Evolutionary conservation across 2,113 vertebrate genomes (phyloP).

Genomic region (Camarhynchus parvulus): DNA sequence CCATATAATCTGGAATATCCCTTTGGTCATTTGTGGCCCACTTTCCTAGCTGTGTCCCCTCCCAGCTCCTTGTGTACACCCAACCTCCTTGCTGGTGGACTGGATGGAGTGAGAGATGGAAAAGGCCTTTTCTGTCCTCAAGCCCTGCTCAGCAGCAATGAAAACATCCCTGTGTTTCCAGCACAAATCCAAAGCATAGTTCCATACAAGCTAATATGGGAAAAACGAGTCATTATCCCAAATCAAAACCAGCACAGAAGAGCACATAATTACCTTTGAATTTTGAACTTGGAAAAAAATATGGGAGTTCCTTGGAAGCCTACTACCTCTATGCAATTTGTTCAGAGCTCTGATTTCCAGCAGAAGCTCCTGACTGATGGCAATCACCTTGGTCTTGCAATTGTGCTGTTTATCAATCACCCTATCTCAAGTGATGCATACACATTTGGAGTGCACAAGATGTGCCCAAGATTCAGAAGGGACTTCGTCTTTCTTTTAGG

Average conservation of each 20-base stretch:
- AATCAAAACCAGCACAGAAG: not conserved
- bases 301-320: not conserved
- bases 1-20: not conserved
- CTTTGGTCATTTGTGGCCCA: not conserved
- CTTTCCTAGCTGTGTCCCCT: not conserved
- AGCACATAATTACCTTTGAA: not conserved
- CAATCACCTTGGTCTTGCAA: not conserved
- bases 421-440: not conserved
- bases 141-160: not conserved
- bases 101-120: not conserved
- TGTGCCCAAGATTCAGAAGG: not conserved
- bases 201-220: not conserved
- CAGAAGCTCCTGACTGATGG: not conserved
- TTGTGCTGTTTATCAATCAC: accelerated
- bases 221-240: not conserved
- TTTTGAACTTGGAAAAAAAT: not conserved
- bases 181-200: not conserved
- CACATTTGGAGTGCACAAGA: accelerated
- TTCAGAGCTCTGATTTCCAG: not conserved
- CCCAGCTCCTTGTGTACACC: not conserved
- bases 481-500: not conserved
- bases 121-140: not conserved
- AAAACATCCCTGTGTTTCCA: not conserved
- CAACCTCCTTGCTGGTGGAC: not conserved
- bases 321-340: not conserved